phyloP scores from a whole-genome alignment of 2,113 vertebrate genomes.

The Piliocolobus tephrosceles region DNA sequence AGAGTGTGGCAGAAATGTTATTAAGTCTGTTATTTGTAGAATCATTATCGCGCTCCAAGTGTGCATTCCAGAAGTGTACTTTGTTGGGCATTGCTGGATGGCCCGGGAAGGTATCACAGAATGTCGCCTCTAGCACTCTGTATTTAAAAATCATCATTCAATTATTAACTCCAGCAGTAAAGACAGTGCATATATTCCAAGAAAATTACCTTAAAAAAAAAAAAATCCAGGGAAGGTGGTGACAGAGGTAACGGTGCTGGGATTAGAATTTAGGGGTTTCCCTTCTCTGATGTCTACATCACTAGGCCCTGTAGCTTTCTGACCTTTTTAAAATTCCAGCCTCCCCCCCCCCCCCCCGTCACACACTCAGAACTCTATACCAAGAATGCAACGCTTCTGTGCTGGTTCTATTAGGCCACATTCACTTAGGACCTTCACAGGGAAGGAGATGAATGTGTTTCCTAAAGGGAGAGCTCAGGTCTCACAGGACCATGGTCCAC shows the following conservation, averaged over 20 bases:
- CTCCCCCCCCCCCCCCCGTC: no score
- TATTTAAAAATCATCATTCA: background rate
- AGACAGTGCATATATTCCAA: background rate
- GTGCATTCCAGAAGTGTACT: background rate
- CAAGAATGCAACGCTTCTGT: background rate
- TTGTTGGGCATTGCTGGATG: background rate
- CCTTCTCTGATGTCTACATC: background rate
- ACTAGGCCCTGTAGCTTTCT: background rate
- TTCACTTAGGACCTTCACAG: background rate
- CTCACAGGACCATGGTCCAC: background rate
- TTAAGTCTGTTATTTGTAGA: background rate
- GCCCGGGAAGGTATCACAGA: background rate
- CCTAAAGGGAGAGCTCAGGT: background rate
- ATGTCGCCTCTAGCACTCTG: background rate
- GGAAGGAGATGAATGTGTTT: background rate
- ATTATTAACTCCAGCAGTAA: background rate
- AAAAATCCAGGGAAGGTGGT: background rate
- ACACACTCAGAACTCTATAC: background rate
- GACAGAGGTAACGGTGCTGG: background rate
- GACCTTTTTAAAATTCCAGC: slow-evolving; percentile 22
- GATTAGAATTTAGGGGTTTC: slow-evolving; percentile 20
- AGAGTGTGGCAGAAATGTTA: background rate
- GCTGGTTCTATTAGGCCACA: background rate
- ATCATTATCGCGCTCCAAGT: no score
- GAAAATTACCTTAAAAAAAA: background rate